These are phyloP conservation scores for Oncorhynchus tshawytscha DNA, from an alignment of 2,113 vertebrate species.

Conservation along the genomic window DNA sequence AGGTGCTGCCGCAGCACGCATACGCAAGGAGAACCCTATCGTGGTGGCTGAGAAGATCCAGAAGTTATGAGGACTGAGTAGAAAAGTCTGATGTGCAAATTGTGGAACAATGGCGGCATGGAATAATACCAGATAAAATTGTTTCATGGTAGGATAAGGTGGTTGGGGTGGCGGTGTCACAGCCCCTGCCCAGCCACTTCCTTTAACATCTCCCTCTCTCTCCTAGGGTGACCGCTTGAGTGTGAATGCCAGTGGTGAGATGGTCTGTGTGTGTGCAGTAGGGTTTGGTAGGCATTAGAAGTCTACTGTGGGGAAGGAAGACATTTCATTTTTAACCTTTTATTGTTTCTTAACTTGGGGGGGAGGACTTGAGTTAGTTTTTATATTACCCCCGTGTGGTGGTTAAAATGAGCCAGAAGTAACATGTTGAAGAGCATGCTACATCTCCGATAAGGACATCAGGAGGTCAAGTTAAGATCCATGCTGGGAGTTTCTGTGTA, in stretches of 20 bases:
- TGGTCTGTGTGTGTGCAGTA: slow-evolving; percentile 19
- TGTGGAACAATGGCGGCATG: slow-evolving; percentile 66
- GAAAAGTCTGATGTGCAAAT: slow-evolving; percentile 54
- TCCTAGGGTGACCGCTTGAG: slow-evolving; percentile 49
- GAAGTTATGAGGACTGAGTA: slow-evolving; percentile 82
- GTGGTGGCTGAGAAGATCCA: slow-evolving; percentile 89
- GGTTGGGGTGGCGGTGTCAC: slow-evolving; percentile 38
- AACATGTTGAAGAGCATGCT: slow-evolving; percentile 41
- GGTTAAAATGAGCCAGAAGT: slow-evolving; percentile 40
- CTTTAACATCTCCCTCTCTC: slow-evolving; percentile 70
- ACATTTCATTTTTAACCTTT: slow-evolving; percentile 56
- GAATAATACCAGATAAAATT: slow-evolving; percentile 66
- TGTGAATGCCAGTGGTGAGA: background rate
- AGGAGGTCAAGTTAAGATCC: slow-evolving; percentile 30
- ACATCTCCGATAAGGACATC: slow-evolving; percentile 21
- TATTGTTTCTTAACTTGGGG: slow-evolving; percentile 47
- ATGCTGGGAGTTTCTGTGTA: slow-evolving; percentile 30
- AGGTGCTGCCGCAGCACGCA: slow-evolving; percentile 83
- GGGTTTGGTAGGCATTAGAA: slow-evolving; percentile 47
- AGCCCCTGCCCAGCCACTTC: slow-evolving; percentile 52
- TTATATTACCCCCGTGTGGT: slow-evolving; percentile 53
- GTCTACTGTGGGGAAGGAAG: slow-evolving; percentile 53
- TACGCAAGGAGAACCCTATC: slow-evolving; percentile 90
- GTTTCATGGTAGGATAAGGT: slow-evolving; percentile 64
- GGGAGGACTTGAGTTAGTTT: slow-evolving; percentile 51